Percentiles rank a stretch among this genome's conserved stretches.
Evolutionary conservation across 2,113 vertebrate genomes (phyloP).

Genomic region (Morone chrysops): DNA sequence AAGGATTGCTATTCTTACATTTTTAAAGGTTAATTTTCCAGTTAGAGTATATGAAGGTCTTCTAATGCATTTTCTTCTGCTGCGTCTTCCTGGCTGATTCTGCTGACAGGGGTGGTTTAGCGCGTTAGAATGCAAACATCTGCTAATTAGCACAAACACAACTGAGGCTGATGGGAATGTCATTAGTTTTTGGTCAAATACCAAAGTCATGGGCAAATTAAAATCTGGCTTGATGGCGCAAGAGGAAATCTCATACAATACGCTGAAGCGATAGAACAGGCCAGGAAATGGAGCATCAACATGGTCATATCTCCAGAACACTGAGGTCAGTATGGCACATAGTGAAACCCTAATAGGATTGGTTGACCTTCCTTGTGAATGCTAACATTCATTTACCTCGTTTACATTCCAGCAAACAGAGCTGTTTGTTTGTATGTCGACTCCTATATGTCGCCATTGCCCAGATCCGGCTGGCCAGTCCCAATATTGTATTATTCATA

Average conservation of each 20-base stretch:
- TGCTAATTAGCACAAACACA: neutral
- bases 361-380: slow-evolving; percentile 71
- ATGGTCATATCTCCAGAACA: slow-evolving; percentile 9
- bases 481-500: slow-evolving; percentile 85
- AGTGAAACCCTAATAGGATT: slow-evolving; percentile 40
- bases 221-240: too few relatives aligned
- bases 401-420: slow-evolving; percentile 70
- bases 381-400: slow-evolving; percentile 44
- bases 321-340: slow-evolving; percentile 26
- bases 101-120: neutral
- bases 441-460: slow-evolving; percentile 70
- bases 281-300: neutral
- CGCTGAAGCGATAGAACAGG: neutral
- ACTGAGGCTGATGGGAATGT: neutral
- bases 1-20: neutral
- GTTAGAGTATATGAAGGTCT: neutral
- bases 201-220: neutral
- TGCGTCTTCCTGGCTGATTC: neutral
- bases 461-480: slow-evolving; percentile 81
- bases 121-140: neutral
- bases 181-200: neutral
- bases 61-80: neutral
- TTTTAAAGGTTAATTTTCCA: too few relatives aligned
- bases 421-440: slow-evolving; percentile 76
- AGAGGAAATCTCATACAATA: neutral